A percentile compares a stretch with the other conserved stretches of the same genome.
These are phyloP conservation scores for Columbina picui DNA, from an alignment of 2,113 vertebrate species.

Conservation along the genomic window DNA sequence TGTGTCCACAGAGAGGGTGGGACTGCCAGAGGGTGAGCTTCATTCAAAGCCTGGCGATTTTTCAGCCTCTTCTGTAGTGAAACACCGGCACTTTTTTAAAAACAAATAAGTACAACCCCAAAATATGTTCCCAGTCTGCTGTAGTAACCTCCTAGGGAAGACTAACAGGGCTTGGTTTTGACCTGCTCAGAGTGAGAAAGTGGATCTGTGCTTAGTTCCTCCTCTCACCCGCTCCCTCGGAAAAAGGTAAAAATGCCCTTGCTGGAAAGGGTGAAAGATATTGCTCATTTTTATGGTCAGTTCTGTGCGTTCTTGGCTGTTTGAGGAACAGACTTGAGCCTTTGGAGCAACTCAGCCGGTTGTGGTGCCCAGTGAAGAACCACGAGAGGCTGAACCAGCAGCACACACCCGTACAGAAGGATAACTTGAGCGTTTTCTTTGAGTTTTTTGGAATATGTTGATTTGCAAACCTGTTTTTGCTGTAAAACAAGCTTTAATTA, in stretches of 20 bases:
- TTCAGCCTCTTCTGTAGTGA: neutral
- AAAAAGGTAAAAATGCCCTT: neutral
- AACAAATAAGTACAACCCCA: neutral
- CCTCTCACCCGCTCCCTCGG: neutral
- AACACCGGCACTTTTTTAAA: neutral
- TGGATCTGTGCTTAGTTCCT: neutral
- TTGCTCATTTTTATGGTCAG: neutral
- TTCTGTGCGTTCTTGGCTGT: neutral
- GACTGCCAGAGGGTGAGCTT: slow-evolving; percentile 8
- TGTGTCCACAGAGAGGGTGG: slow-evolving; percentile 12
- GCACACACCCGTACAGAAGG: neutral
- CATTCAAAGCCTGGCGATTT: neutral
- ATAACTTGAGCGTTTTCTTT: neutral
- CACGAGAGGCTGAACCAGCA: neutral
- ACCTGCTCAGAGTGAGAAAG: neutral
- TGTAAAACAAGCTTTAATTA: slow-evolving; percentile 28
- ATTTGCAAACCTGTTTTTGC: slow-evolving; percentile 33
- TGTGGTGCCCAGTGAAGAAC: rapidly evolving
- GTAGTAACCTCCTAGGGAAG: neutral
- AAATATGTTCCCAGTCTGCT: neutral
- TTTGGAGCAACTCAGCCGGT: neutral
- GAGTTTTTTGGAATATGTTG: neutral
- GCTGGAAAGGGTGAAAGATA: neutral
- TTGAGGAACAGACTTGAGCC: neutral
- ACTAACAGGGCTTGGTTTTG: neutral